Base-by-base conservation (phyloP, 2,113 vertebrate species). In the Anseranas semipalmata region DNA sequence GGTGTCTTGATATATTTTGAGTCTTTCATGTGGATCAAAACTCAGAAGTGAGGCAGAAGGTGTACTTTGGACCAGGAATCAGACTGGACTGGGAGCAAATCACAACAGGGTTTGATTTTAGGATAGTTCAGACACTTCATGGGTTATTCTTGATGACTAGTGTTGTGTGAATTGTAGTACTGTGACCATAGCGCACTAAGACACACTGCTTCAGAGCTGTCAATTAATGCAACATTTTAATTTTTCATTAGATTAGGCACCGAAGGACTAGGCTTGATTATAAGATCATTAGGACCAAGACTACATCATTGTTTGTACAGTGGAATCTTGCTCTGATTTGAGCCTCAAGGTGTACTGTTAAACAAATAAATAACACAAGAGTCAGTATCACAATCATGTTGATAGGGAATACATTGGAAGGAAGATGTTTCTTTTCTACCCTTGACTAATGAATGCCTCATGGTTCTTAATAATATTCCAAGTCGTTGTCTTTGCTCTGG, bases 351-450 rank as follows among this genome's bases (percentile, higher is more conserved):
- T 62, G 19, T 59, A 50, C 30, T 22, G 11, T 33, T 90, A 59
- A 89, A 43, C 15, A 78, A 78, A 74, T 93, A 17, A 81, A 67
- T 46, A 62, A 78, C 6, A 89, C 30, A 82, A 62, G 67, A 85
- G 21, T 45, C 72, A 87, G 45, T 43, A 56, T 67, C 41, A 89
- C 53, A 60, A 19, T 59, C 53, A 60, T 41, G 32, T 45, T 74
- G 70, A 66, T 59, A 73, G 6, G 10, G 63, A 92, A 77, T 14
- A 70, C 15, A 41, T 2, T 85, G 65, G 24, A 94, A 74, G 65
- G 24, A 94, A 74, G 50, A 60, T 48, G 30, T 96, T 95, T 96
- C 79, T 91, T 91, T 90, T 94, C 68, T 78, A 46, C 19, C 18
- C 19, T 56, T 94, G 60, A 85, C 50, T 81, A 55, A 50, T 27